Conservation (phyloP, 2,113 vertebrate genomes). For the Brienomyrus longianalis region DNA sequence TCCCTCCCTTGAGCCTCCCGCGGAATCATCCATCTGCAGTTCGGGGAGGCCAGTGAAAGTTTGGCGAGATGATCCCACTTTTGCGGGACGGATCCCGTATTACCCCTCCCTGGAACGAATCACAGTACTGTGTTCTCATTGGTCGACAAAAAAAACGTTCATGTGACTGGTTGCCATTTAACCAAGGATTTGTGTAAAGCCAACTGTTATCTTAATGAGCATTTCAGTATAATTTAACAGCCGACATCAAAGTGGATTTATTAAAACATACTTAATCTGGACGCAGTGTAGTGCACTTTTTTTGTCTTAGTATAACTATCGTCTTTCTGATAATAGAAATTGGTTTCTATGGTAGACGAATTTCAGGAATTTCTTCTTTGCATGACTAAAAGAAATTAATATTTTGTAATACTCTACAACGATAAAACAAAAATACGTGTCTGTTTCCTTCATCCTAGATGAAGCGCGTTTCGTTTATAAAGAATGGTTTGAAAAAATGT, state of each 20-base stretch:
- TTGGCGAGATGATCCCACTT: constrained; percentile 61
- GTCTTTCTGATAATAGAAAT: neutral
- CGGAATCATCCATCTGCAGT: constrained; percentile 56
- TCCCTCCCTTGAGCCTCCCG: constrained; percentile 39
- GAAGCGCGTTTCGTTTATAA: neutral
- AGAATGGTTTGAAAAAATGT: neutral
- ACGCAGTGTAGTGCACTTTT: neutral
- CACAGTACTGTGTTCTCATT: constrained; percentile 52
- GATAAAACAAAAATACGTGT: neutral
- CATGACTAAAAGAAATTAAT: neutral
- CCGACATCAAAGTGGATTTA: constrained; percentile 68
- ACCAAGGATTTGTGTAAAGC: constrained; percentile 54
- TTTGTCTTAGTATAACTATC: neutral
- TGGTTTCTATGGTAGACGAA: neutral
- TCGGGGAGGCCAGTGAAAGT: constrained; percentile 61
- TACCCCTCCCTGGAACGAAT: constrained; percentile 34
- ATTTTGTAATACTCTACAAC: neutral
- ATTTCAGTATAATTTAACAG: constrained; percentile 63
- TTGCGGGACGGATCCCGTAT: constrained; percentile 59
- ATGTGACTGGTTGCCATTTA: constrained; percentile 30
- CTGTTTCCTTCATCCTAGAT: neutral
- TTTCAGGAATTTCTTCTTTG: neutral
- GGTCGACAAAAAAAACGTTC: constrained; percentile 39
- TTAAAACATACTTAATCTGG: constrained; percentile 36
- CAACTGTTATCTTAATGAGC: constrained; percentile 61